Base-by-base conservation (phyloP, 2,888 invertebrate genomes). In the Conomelus anceps region DNA sequence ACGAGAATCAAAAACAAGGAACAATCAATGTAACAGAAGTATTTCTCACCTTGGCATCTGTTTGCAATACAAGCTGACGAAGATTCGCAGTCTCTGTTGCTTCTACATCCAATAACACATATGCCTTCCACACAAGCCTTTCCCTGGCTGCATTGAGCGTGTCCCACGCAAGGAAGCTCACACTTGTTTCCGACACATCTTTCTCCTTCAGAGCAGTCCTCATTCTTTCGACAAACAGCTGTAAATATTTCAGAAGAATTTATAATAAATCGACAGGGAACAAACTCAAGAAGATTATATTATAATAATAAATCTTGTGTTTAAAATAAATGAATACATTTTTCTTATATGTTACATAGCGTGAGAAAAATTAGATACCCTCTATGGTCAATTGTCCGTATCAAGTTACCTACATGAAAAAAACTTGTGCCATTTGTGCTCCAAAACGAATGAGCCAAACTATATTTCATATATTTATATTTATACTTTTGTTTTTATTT, bases 91-190 rank as follows among this genome's bases (percentile, higher is more conserved):
- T 98, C 97, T 92, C 96, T 96, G 92, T 97, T 97, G 91, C 96
- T 96, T 92, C 98, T 95, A 92, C 98, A 98, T 23, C 98, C 98
- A 89, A 98, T 94, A 1, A 96, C 93, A 92, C 98, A 98, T 90
- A 96, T 95, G 7, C 97, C 97, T 90, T 95, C 95, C 20, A 97
- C 94, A 92, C 98, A 98, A 17, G 98, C 97, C 93, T 98, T 96
- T 88, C 96, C 96, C 26, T 94, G 93, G 88, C 96, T 95, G 93
- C 98, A 98, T 92, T 98, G 97, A 87, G 95, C 95, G 92, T 98
- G 97, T 89, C 96, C 96, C 88, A 95, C 95, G 92, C 98, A 98
- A 90, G 97, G 95, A n/a, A 96, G 94, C 90, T 96, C 95, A 92
- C 98, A 98, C 91, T 96, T 95, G 92, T 96, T 97, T 91, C 96